A percentile compares a stretch with the other conserved stretches of the same genome.
These are phyloP conservation scores for Papilio xuthus DNA, from an alignment of 1,140 invertebrate species.

Conservation along the genomic window DNA sequence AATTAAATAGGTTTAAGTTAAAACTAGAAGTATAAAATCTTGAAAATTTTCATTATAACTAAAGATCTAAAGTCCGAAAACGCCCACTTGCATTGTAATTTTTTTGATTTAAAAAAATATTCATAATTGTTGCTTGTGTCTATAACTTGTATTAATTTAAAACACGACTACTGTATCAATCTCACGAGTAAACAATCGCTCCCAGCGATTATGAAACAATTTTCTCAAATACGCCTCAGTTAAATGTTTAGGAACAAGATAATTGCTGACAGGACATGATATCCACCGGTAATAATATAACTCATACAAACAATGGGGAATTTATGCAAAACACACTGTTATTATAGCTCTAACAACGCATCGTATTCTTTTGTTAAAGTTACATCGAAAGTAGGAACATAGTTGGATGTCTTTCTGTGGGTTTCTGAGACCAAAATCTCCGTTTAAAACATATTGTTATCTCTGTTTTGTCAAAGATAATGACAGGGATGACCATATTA, in stretches of 20 bases:
- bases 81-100: too few relatives aligned
- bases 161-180: conserved; percentile 20
- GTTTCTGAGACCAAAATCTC: too few relatives aligned
- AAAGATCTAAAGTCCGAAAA: too few relatives aligned
- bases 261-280: conserved; percentile 33
- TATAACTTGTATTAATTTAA: neutral
- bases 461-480: too few relatives aligned
- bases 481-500: too few relatives aligned
- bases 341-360: conserved; percentile 8
- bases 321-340: conserved; percentile 26
- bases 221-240: conserved; percentile 50
- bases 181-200: conserved; percentile 42
- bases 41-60: neutral
- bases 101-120: too few relatives aligned
- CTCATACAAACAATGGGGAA: conserved; percentile 30
- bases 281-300: conserved; percentile 33
- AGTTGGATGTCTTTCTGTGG: neutral
- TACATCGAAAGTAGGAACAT: neutral
- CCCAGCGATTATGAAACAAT: conserved; percentile 60
- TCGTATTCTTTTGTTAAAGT: conserved; percentile 9
- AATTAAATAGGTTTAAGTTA: neutral
- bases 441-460: too few relatives aligned
- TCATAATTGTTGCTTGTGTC: neutral
- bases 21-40: neutral
- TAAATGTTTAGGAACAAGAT: conserved; percentile 33